Percentiles rank a stretch among this genome's conserved stretches.
These are phyloP conservation scores for Scortum barcoo DNA, from an alignment of 2,113 vertebrate genomes.

Conservation along the genomic window DNA sequence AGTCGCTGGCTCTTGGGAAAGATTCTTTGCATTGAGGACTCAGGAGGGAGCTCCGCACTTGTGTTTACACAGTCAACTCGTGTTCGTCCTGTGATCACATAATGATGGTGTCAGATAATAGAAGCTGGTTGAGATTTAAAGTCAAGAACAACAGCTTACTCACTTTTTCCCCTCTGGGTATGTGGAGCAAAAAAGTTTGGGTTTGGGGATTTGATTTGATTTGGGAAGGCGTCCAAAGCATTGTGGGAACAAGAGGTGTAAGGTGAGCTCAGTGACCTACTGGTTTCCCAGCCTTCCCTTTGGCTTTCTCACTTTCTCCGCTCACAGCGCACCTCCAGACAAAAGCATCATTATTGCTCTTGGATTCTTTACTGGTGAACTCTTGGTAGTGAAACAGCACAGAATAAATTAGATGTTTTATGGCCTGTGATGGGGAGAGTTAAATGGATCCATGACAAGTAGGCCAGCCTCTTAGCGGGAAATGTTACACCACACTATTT, in stretches of 20 bases:
- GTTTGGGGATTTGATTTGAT: no score
- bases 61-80: constrained; percentile 70
- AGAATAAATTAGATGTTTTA: constrained; percentile 71
- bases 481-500: constrained; percentile 49
- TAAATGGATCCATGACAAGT: constrained; percentile 42
- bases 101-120: constrained; percentile 66
- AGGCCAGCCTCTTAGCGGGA: constrained; percentile 25
- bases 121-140: constrained; percentile 66
- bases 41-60: constrained; percentile 64
- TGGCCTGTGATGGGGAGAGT: constrained; percentile 49
- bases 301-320: constrained; percentile 70
- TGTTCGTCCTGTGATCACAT: constrained; percentile 48
- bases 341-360: constrained; percentile 79
- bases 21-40: constrained; percentile 65
- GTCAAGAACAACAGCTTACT: constrained; percentile 75
- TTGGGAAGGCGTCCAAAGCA: constrained; percentile 58
- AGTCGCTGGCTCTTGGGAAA: constrained; percentile 61
- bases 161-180: constrained; percentile 53
- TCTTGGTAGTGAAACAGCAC: constrained; percentile 60
- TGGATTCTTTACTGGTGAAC: constrained; percentile 50
- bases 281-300: constrained; percentile 77
- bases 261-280: constrained; percentile 72
- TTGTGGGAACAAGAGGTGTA: constrained; percentile 79
- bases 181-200: constrained; percentile 45
- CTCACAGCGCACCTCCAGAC: constrained; percentile 67